Conservation (phyloP, 2,113 vertebrate species). For the Paracanthobrama guichenoti region DNA sequence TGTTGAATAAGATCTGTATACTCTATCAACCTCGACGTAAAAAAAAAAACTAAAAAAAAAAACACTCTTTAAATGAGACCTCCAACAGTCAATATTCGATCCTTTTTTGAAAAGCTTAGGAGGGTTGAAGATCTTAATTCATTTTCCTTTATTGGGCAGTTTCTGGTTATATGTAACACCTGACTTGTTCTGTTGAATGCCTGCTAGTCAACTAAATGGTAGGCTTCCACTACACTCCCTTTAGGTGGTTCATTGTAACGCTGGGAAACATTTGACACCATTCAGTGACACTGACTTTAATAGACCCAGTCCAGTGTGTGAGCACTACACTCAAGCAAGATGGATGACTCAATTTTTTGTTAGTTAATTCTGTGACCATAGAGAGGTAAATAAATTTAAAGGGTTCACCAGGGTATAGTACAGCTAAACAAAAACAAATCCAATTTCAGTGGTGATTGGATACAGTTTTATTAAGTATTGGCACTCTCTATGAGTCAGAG, state of each 20-base stretch:
- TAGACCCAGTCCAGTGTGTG: not conserved
- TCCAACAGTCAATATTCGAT: not conserved
- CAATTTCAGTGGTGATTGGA: conserved; percentile 20
- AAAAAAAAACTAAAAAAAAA: no score
- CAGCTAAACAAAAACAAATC: conserved; percentile 16
- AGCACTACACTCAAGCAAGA: conserved; percentile 28
- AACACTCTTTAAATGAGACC: not conserved
- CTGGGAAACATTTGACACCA: conserved; percentile 28
- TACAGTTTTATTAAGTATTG: conserved; percentile 21
- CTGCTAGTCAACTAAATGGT: not conserved
- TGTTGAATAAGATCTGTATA: no score
- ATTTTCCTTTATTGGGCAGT: not conserved
- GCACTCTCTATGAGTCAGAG: not conserved
- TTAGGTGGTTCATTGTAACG: conserved; percentile 1
- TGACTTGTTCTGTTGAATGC: not conserved
- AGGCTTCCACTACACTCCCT: not conserved
- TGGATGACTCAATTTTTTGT: conserved; percentile 11
- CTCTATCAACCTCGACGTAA: no score
- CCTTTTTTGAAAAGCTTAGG: not conserved
- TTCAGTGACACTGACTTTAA: conserved; percentile 28
- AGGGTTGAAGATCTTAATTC: not conserved
- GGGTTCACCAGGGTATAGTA: not conserved
- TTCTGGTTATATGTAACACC: not conserved
- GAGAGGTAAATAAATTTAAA: conserved; percentile 12
- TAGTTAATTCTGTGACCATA: conserved; percentile 1